Conservation (phyloP, 2,888 invertebrate genomes). For the Andricus quercusramuli region DNA sequence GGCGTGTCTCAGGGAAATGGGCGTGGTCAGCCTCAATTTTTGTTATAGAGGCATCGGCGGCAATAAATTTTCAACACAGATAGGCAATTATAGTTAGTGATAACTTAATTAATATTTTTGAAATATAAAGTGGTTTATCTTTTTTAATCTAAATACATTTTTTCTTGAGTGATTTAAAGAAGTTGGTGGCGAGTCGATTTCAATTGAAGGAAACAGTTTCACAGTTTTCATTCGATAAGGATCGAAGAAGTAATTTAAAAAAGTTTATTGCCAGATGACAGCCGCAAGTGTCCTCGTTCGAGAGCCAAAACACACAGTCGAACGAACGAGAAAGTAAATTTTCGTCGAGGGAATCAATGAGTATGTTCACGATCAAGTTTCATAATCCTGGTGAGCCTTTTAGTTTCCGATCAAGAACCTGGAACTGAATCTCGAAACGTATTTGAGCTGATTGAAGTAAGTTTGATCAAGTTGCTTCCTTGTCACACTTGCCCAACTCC, state of each 20-base stretch:
- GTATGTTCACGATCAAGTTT: conserved; percentile 7
- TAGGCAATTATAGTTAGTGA: too few species aligned
- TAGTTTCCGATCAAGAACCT: conserved; percentile 26
- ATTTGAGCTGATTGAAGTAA: conserved; percentile 17
- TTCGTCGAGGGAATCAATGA: conserved; percentile 11
- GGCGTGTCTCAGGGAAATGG: too few species aligned
- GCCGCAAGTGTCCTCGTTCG: conserved; percentile 1
- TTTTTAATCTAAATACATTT: background rate
- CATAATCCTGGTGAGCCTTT: conserved; percentile 34
- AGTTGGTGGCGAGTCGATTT: background rate
- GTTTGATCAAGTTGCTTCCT: conserved; percentile 21
- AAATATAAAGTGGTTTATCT: background rate
- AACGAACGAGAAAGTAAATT: conserved; percentile 27
- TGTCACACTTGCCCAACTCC: conserved; percentile 20
- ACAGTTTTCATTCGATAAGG: background rate
- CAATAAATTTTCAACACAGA: too few species aligned
- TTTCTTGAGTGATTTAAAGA: background rate
- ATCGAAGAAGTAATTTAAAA: conserved; percentile 3
- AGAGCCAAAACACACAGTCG: conserved; percentile 16
- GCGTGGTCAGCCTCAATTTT: too few species aligned
- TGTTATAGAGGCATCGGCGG: too few species aligned
- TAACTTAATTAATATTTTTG: background rate
- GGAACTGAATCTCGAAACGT: background rate
- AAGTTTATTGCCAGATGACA: conserved; percentile 24
- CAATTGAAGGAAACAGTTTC: background rate